A percentile compares a stretch with the other conserved stretches of the same genome.
These are phyloP conservation scores for Nymphalis polychloros DNA, from an alignment of 2,888 invertebrate genomes.

Conservation along the genomic window DNA sequence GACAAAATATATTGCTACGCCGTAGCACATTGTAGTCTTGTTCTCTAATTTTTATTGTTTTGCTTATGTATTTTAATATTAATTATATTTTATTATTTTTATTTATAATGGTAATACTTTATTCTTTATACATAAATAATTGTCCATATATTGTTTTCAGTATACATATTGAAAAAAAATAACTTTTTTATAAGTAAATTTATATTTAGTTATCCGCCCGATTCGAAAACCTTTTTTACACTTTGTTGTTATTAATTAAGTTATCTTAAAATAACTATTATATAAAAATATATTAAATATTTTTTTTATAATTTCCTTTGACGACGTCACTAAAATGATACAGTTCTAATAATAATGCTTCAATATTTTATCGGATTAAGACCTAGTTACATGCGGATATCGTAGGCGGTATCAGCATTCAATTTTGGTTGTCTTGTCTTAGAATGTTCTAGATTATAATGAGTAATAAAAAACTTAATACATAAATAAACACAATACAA, in stretches of 20 bases:
- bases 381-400: slow-evolving; percentile 11
- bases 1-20: slow-evolving; percentile 40
- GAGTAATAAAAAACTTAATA: not conserved
- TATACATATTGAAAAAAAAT: too few relatives aligned
- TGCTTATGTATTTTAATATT: not conserved
- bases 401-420: slow-evolving; percentile 11
- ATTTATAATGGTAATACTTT: not conserved
- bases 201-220: too few relatives aligned
- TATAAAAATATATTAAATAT: too few relatives aligned
- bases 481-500: not conserved
- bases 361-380: slow-evolving; percentile 4
- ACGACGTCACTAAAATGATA: slow-evolving; percentile 18
- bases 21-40: slow-evolving; percentile 39
- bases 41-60: not conserved
- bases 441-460: not conserved
- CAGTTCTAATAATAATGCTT: slow-evolving; percentile 9
- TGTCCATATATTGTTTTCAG: too few relatives aligned
- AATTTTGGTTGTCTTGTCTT: slow-evolving; percentile 7
- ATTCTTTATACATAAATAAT: too few relatives aligned
- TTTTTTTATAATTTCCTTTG: not conserved
- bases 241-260: too few relatives aligned
- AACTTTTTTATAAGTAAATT: too few relatives aligned
- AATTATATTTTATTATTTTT: not conserved
- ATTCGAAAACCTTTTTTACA: too few relatives aligned
- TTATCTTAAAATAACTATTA: too few relatives aligned